These are phyloP conservation scores for Rhea americana DNA, from an alignment of 2,113 vertebrate genomes.

Conservation along the genomic window DNA sequence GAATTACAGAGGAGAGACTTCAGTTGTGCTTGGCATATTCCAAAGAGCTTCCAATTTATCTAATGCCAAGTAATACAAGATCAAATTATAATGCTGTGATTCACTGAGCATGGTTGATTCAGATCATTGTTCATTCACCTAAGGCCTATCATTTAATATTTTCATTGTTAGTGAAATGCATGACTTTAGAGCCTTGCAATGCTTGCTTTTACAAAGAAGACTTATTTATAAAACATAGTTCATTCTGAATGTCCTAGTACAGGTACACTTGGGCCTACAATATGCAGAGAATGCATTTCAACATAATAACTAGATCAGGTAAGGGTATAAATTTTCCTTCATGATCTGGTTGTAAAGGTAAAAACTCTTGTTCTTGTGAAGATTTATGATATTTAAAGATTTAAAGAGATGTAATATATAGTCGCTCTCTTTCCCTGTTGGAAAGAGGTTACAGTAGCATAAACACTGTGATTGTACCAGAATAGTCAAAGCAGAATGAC, in stretches of 20 bases:
- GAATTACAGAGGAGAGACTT: constrained; percentile 10
- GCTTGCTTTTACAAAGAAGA: background rate
- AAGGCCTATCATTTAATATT: constrained; percentile 27
- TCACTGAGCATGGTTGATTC: background rate
- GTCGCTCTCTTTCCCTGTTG: background rate
- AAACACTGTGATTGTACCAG: background rate
- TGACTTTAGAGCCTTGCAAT: background rate
- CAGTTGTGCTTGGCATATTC: constrained; percentile 10
- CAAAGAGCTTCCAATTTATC: constrained; percentile 17
- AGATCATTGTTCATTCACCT: constrained; percentile 23
- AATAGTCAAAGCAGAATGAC: background rate
- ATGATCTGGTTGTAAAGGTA: background rate
- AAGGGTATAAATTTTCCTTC: background rate
- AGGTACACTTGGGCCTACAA: background rate
- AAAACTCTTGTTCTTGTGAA: background rate
- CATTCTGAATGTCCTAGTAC: background rate
- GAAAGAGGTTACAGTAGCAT: background rate
- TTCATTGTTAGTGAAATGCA: background rate
- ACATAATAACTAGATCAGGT: background rate
- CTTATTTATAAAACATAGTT: background rate
- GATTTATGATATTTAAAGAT: background rate
- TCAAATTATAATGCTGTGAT: constrained; percentile 35
- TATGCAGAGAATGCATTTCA: background rate
- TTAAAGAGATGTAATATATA: background rate
- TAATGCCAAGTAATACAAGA: constrained; percentile 12